These are phyloP conservation scores for Phainopepla nitens DNA, from an alignment of 2,113 vertebrate species.

Conservation along the genomic window DNA sequence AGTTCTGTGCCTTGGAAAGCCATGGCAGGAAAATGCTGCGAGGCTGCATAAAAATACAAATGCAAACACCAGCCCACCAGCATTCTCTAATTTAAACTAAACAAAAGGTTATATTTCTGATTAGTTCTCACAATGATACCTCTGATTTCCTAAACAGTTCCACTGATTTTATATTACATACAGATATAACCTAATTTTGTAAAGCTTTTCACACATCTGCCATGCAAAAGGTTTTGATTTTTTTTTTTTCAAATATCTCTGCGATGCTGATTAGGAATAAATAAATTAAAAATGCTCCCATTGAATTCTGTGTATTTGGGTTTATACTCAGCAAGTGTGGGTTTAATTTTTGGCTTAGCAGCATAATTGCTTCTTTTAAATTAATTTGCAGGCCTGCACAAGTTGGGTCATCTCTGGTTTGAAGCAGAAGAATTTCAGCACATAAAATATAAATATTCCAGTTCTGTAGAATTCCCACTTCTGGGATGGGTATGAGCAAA, in stretches of 20 bases:
- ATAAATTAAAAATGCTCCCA: background rate
- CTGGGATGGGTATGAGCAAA: background rate
- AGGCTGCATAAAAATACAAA: background rate
- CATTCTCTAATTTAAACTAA: background rate
- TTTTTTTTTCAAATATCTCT: background rate
- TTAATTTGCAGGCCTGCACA: background rate
- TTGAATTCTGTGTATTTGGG: background rate
- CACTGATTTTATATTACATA: background rate
- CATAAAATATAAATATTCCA: background rate
- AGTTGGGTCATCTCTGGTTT: background rate
- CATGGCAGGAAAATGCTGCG: background rate
- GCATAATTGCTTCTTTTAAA: background rate
- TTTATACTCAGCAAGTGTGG: background rate
- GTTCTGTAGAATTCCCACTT: background rate
- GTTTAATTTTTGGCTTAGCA: background rate
- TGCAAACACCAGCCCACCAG: background rate
- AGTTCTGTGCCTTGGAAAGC: background rate
- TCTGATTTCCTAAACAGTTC: background rate
- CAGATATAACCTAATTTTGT: background rate
- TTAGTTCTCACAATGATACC: background rate
- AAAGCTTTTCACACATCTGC: background rate
- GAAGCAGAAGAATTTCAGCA: background rate
- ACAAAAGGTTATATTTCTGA: background rate
- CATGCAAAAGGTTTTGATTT: background rate
- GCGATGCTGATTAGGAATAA: background rate